phyloP scores from a whole-genome alignment of 2,888 invertebrate genomes.

The Silvanus unidentatus region DNA sequence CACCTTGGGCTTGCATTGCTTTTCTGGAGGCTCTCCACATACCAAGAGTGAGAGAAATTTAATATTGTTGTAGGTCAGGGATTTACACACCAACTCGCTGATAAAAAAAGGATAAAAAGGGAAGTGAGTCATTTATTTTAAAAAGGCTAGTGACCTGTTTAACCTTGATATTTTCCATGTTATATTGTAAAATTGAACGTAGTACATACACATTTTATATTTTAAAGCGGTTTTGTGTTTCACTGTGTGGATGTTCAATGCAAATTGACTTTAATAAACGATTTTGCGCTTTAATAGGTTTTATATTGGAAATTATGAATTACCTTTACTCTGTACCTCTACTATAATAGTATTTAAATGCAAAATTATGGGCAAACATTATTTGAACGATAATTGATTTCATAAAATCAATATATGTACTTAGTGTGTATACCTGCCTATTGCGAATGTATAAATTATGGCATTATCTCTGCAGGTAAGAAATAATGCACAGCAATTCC shows the following conservation, averaged over 20 bases:
- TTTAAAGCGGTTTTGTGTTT: no score
- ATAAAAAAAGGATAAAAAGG: neutral
- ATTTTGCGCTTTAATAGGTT: neutral
- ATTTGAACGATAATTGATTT: no score
- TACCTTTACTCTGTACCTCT: no score
- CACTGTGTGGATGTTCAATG: no score
- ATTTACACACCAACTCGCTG: slow-evolving; percentile 13
- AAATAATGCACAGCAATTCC: no score
- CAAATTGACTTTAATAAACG: slow-evolving; percentile 1
- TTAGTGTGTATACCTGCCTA: no score
- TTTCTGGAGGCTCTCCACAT: neutral
- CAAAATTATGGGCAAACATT: neutral
- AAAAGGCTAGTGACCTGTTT: slow-evolving; percentile 21
- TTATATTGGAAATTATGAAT: no score
- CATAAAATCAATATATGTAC: no score
- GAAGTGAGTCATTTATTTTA: slow-evolving; percentile 1
- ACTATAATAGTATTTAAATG: slow-evolving; percentile 1
- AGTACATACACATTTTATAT: neutral
- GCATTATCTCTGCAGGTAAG: no score
- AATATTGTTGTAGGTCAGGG: slow-evolving; percentile 36
- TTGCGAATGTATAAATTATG: no score
- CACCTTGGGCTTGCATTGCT: neutral
- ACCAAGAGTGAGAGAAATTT: slow-evolving; percentile 28
- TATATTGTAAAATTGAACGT: neutral
- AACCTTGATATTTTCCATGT: slow-evolving; percentile 25